These are phyloP conservation scores for Conger conger DNA, from an alignment of 2,113 vertebrate genomes.

Conservation along the genomic window DNA sequence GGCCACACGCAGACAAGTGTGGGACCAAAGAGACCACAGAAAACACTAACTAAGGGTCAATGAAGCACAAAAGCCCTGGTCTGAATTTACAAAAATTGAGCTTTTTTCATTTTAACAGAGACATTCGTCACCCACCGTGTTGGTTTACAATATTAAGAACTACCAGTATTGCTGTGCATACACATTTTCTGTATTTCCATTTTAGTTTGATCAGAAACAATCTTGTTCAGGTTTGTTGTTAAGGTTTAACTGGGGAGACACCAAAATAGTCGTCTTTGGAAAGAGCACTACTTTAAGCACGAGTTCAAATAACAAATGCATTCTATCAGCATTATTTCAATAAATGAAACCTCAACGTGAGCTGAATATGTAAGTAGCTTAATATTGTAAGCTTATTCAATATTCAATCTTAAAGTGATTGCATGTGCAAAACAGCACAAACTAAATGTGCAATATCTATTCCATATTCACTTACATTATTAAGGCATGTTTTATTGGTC, in stretches of 20 bases:
- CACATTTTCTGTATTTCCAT: background rate
- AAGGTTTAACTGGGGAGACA: background rate
- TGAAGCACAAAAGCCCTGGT: background rate
- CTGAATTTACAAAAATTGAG: background rate
- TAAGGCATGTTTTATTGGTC: constrained; percentile 8
- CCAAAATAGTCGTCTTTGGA: background rate
- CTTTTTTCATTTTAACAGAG: background rate
- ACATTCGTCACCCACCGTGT: background rate
- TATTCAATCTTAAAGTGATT: background rate
- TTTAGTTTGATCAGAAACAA: background rate
- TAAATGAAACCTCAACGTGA: background rate
- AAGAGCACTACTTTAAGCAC: background rate
- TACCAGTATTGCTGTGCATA: background rate
- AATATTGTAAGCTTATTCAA: constrained; percentile 10
- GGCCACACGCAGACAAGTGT: background rate
- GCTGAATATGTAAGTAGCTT: background rate
- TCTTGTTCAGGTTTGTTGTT: background rate
- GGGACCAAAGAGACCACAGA: background rate
- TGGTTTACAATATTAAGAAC: background rate
- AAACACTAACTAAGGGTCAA: background rate
- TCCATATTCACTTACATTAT: background rate
- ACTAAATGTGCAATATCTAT: background rate
- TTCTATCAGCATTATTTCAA: background rate
- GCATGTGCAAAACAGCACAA: background rate
- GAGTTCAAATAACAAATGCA: background rate